A percentile compares a stretch with the other conserved stretches of the same genome.
These are phyloP conservation scores for Zalophus californianus DNA, from an alignment of 2,797 vertebrate genomes.

Conservation along the genomic window DNA sequence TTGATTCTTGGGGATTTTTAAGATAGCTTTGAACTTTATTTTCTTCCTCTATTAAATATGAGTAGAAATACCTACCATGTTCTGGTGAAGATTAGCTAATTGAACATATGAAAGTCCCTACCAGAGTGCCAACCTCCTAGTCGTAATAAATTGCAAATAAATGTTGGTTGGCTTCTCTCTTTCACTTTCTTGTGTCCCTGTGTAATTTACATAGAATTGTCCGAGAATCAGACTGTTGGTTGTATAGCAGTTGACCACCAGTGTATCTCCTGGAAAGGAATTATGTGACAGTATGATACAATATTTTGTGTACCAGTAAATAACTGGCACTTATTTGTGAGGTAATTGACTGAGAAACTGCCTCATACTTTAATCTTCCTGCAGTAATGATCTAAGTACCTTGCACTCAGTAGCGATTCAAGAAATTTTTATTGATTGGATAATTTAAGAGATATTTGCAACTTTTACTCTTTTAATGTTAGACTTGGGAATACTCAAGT, in stretches of 20 bases:
- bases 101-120: background rate
- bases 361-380: background rate
- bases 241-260: background rate
- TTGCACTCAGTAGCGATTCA: background rate
- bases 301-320: constrained; percentile 50
- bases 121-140: background rate
- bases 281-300: background rate
- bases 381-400: background rate
- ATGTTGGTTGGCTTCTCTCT: background rate
- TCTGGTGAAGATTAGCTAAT: background rate
- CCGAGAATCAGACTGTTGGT: background rate
- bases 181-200: background rate
- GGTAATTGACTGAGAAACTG: constrained; percentile 48
- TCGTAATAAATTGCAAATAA: background rate
- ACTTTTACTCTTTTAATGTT: constrained; percentile 27
- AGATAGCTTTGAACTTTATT: background rate
- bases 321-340: constrained; percentile 33
- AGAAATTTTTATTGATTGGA: constrained; percentile 18
- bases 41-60: background rate
- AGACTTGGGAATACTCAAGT: background rate
- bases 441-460: constrained; percentile 1
- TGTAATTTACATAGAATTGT: background rate
- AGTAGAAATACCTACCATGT: background rate
- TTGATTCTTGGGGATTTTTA: background rate
- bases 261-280: background rate